Evolutionary conservation across 2,888 invertebrate species (phyloP), one percentile per base, ranked within the genome.

Genomic region (Calameuta pallipes): DNA sequence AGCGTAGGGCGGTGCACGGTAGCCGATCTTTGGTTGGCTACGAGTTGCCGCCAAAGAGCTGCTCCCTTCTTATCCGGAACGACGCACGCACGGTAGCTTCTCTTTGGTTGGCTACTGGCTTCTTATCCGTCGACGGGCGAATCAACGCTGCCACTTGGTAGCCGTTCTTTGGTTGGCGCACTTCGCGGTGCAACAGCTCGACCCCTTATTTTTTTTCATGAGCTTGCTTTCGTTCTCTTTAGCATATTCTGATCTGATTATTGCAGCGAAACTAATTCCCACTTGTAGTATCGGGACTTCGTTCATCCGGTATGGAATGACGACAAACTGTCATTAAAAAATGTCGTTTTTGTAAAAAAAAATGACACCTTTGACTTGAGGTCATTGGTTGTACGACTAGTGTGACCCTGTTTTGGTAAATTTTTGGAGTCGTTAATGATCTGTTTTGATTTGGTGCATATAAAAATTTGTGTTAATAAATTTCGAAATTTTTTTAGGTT

Each of bases 1-100:
- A 87, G 87, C 87, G 89, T 89, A 90, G 89, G 91, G 91, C 91
- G 91, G 90, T 88, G 90, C 91, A 90, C 91, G 80, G 91, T 91
- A 91, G 91, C 90, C 82, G 86, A 84, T 83, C 85, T 86, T 90
- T 90, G 90, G 90, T 90, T 90, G 90, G 90, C 90, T 89, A 90
- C 87, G 85, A 81, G 81, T 82, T 80, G 83, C 76, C 82, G 81
- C 76, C 82, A 82, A 84, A 79, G 80, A 78, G 80, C 77, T 77
- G 78, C 71, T 76, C 78, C 75, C 75, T 75, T 77, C 78, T 79
- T 79, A 37, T 30, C 76, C 74, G 79, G 77, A 82, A 76, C 74
- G 76, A 76, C 87, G 87, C 88, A 88, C 87, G 87, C 87, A 87
- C 88, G 83, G 84, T 83, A 84, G 84, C 84, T 82, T 85, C 84